Base-by-base conservation (phyloP, 2,113 vertebrate genomes). In the Myodes glareolus region DNA sequence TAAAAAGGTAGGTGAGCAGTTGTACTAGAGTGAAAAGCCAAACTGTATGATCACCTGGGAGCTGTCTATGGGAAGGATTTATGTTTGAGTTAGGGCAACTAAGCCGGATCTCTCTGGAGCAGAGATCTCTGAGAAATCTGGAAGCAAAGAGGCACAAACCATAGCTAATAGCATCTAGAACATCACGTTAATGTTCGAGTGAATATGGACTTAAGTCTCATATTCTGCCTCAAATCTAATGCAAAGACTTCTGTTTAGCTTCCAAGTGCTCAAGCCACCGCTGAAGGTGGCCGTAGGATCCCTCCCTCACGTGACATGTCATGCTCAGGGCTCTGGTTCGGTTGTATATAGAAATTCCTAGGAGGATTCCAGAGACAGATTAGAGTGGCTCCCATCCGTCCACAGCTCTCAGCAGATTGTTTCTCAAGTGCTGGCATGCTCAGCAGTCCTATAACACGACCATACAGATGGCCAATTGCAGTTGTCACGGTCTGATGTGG, bases 321-420 rank as follows among this genome's bases (percentile, higher is more conserved):
- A 31, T 47, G 47, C 85, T 82, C n/a, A 96, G 75, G 58, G 19
- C 42, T 87, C 55, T 65, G 19, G 31, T 63, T 88, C 88, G 75
- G 63, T 96, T 65, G 96, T 47, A 94, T 47, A 81, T 93, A 95
- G 84, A 42, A 86, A 84, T 87, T 77, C 75, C 91, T 92, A 29
- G 17, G 29, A 94, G 47, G 42, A 95, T 73, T 78, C 82, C 52
- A 73, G 70, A 42, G 65, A 3, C 63, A 96, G 75, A 77, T 5
- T 4, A 90, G 78, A 63, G 63, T 70, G 45, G 29, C 61, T 95
- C 52, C 36, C 19, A 61, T 11, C 76, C 21, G 68, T 77, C 65
- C 39, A 88, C 11, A 94, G 50, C 13, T 68, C 42, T 33, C 42
- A 92, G 72, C 17, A 89, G 72, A 19, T 39, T 75, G 72, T 6